Evolutionary conservation across 1,140 invertebrate genomes (phyloP).

Genomic region (Hylyphantes graminicola): DNA sequence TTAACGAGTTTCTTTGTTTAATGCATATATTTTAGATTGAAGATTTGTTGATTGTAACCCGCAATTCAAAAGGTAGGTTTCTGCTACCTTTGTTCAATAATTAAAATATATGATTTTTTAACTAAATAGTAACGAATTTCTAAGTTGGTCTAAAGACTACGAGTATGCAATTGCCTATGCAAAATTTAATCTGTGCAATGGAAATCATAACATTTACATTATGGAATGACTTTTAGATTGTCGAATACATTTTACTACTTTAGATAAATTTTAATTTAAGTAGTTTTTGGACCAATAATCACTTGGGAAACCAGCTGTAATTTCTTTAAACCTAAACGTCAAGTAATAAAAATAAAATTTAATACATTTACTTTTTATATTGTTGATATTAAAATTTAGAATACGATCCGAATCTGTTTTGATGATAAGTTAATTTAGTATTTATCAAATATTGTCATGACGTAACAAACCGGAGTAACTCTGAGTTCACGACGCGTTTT

Average conservation of each 20-base stretch:
- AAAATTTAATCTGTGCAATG: conserved; percentile 43
- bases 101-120: conserved; percentile 40
- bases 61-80: conserved; percentile 58
- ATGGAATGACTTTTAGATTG: conserved; percentile 29
- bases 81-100: conserved; percentile 40
- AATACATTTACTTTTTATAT: not conserved
- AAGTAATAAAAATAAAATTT: not conserved
- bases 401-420: too few species aligned
- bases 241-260: conserved; percentile 38
- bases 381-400: not conserved
- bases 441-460: conserved; percentile 32
- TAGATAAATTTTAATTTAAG: conserved; percentile 28
- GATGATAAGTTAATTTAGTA: too few species aligned
- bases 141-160: conserved; percentile 52
- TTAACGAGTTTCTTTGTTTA: conserved; percentile 25
- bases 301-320: conserved; percentile 11
- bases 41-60: conserved; percentile 54
- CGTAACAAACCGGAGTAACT: conserved; percentile 47
- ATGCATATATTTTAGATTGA: conserved; percentile 39
- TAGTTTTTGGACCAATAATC: conserved; percentile 42
- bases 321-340: conserved; percentile 8
- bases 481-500: not conserved
- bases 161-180: conserved; percentile 51
- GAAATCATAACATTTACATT: conserved; percentile 38
- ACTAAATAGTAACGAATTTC: conserved; percentile 48